Evolutionary conservation across 2,113 vertebrate species (phyloP), one percentile per base, ranked within the genome.

Genomic region (Elephantulus edwardii): DNA sequence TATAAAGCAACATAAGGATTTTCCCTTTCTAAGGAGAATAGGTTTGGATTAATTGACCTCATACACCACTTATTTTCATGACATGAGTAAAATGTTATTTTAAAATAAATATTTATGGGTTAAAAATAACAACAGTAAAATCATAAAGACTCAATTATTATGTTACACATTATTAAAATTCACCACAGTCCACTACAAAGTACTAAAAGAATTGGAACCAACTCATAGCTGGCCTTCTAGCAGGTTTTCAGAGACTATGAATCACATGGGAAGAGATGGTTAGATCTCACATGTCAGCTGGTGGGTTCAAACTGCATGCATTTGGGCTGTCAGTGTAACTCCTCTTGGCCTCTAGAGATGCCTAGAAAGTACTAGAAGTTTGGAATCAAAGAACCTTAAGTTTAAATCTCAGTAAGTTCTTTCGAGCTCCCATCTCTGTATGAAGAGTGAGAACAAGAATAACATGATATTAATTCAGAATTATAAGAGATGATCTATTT

Each of bases 71-170:
- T 72, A 88, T 62, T 93, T 89, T 92, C 72, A 89, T 62, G 14
- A 2, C 38, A 50, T 60, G 26, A 56, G 33, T 40, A 42, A 42
- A 83, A 88, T 87, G 66, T 72, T 52, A 83, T 74, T 92, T 92
- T 87, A 83, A 90, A 40, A 83, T 74, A 86, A 86, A 90, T 74
- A 66, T 92, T 62, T 33, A 2, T n/a, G 24, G 87, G 33, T 84
- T 64, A 82, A 92, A 86, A 94, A 81, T 19, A 14, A 62, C 85
- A 93, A 86, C 1, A 90, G 19, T 44, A 94, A 78, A 86, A 72
- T 72, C 50, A 80, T 50, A 91, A 35, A 56, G 83, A 85, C 80
- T 86, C 20, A 74, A 22, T 84, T 84, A 86, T 42, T 80, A 50
- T 42, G 13, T 66, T 76, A 58, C 30, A 35, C 68, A 80, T 26